Conservation (phyloP, 2,888 invertebrate genomes). For the Emmelina monodactyla region DNA sequence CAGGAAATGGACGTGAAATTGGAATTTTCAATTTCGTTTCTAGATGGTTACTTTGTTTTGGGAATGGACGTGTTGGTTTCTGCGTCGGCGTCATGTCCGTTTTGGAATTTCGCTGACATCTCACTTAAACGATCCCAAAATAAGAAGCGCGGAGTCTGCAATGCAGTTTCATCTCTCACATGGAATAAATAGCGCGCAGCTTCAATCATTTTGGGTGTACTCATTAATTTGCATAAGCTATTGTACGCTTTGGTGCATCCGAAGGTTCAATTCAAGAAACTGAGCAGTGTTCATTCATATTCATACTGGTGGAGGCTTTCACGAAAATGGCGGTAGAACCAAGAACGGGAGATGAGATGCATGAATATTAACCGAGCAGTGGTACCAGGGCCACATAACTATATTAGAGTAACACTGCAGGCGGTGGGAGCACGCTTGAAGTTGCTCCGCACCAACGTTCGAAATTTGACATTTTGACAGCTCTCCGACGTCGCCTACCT, state of each 20-base stretch:
- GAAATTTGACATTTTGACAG: constrained; percentile 69
- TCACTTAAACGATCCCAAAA: no score
- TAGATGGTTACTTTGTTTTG: constrained; percentile 35
- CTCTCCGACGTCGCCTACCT: constrained; percentile 58
- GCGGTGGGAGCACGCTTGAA: constrained; percentile 61
- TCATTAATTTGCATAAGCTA: background rate
- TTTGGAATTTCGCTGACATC: background rate
- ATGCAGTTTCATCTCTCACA: no score
- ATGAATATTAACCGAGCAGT: constrained; percentile 60
- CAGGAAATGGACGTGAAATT: constrained; percentile 54
- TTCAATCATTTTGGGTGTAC: no score
- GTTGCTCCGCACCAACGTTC: constrained; percentile 58
- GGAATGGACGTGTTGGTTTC: constrained; percentile 10
- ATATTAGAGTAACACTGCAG: constrained; percentile 42
- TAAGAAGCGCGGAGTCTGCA: no score
- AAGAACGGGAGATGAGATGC: constrained; percentile 51
- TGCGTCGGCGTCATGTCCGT: background rate
- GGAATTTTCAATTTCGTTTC: constrained; percentile 52
- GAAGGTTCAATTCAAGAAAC: constrained; percentile 55
- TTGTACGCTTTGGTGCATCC: constrained; percentile 6
- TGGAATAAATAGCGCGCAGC: no score
- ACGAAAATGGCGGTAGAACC: constrained; percentile 58
- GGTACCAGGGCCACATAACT: constrained; percentile 54
- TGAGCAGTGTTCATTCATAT: constrained; percentile 58
- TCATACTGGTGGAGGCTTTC: constrained; percentile 57